Evolutionary conservation across 1,140 invertebrate genomes (phyloP), one percentile per base, ranked within the genome.

Genomic region (Zaprionus davidi): DNA sequence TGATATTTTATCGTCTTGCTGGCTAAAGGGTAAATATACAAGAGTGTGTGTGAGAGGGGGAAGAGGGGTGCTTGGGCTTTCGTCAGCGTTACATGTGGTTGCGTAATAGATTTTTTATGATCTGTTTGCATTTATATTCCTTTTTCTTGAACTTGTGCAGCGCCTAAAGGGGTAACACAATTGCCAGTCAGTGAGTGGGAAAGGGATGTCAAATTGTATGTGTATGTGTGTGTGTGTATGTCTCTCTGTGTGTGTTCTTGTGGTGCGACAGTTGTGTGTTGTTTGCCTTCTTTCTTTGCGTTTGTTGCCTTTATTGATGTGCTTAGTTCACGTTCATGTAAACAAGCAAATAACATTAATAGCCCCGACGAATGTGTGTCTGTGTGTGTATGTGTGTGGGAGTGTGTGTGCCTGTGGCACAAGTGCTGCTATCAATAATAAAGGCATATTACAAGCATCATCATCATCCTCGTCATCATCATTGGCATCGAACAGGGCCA

Each of bases 101-200:
- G 82, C 86, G 67, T 90, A 90, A 90, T 90, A 90, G 85, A 90
- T 90, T 85, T 90, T 90, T 90, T 90, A 90, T 90, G 86, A 90
- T 90, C 84, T 88, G 71, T 87, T 86, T 83, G 67, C 78, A 74
- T 83, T 81, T 71, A 60, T 74, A 71, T 76, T 46, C 44, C 36
- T 17, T 73, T 59, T 58, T 62, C 59, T 44, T 36, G 20, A 36
- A n/a, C n/a, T 26, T 36, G 20, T 12, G 60, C 41, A 60, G 46
- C 56, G 41, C 46, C 56, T 53, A 70, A 78, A 74, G 71, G 71
- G 72, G 70, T 65, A 34, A 34, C 31, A 56, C 67, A 60, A 53
- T 44, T 64, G 62, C 17, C 36, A 9, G 36, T 11, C 31, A 34
- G 9, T 11, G 9, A 34, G 9, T 34, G n/a, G 41, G 7, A 17